Percentiles rank a stretch among this genome's conserved stretches.
Conservation (phyloP, 2,888 invertebrate species). For the Drosophila rellima region DNA sequence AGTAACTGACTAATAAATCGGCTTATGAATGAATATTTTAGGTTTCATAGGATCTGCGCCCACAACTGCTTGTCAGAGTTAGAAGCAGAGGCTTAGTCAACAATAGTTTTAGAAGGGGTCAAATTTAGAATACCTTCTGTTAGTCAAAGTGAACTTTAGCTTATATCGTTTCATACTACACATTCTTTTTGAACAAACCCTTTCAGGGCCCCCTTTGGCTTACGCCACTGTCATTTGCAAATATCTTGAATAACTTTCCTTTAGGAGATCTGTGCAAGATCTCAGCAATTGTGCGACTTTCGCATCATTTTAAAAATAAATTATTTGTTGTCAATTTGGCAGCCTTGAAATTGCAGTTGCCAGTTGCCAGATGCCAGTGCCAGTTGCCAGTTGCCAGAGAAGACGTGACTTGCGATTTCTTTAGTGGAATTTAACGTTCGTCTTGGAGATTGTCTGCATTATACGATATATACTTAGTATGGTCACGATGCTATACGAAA, state of each 20-base stretch:
- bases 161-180: not conserved
- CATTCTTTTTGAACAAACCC: not conserved
- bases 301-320: constrained; percentile 64
- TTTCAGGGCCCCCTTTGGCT: not conserved
- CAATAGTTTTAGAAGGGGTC: not conserved
- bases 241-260: constrained; percentile 25
- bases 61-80: constrained; percentile 1
- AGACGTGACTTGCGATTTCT: constrained; percentile 76
- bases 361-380: constrained; percentile 25
- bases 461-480: constrained; percentile 27
- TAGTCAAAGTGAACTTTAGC: not conserved
- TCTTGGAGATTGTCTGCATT: constrained; percentile 47
- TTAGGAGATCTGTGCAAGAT: constrained; percentile 16
- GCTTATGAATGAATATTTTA: constrained; percentile 16
- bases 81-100: not conserved
- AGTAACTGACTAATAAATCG: not conserved
- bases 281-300: constrained; percentile 60
- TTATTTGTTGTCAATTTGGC: constrained; percentile 73
- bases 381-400: constrained; percentile 19
- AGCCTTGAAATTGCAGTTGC: constrained; percentile 61
- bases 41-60: constrained; percentile 1
- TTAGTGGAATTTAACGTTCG: constrained; percentile 59
- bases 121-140: not conserved
- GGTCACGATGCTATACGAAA: constrained; percentile 46
- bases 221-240: not conserved